Evolutionary conservation across 2,888 invertebrate species (phyloP), one percentile per base, ranked within the genome.

Genomic region (Bedellia somnulentella): DNA sequence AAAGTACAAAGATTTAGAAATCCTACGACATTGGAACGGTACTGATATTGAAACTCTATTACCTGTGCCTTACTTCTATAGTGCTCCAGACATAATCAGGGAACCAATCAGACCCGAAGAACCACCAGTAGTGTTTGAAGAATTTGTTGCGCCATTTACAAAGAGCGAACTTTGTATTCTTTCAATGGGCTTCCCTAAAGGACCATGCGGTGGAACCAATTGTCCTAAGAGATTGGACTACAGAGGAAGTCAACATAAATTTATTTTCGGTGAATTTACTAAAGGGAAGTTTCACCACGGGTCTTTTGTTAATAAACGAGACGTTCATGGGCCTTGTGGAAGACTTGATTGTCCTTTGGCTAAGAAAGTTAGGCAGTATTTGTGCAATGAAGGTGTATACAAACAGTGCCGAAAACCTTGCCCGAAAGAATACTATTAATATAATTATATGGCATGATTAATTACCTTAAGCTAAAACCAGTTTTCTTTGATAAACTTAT

Each of bases 131-230:
- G 25, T 57, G 0, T 71, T 53, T 33, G 71, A 75, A 35, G 70
- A 71, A 0, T 75, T 50, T 37, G 57, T 59, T 2, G 71, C 73
- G 27, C 73, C 75, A 2, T 75, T 51, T 34, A 66, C 71, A 15
- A 25, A 39, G 2, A 66, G 64, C 30, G 75, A 75, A 38, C 41
- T 75, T 4, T 57, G 62, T 0, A 75, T 75, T 31, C 46, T 75
- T n/a, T 46, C 75, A 1, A 75, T 75, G 75, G 75, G 75, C 24
- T 75, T 75, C 32, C 75, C 75, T 2, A 75, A 71, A 43, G 75
- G 75, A 0, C 73, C 73, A 3, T 75, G 75, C 40, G 73, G 71
- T 31, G 75, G 75, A n/a, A 71, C 68, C 0, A 75, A 75, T 28
- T 75, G 75, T 42, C 56, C 52, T 2, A 68, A 62, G 36, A 48